phyloP scores from a whole-genome alignment of 2,113 vertebrate genomes.

The Pampusana beccarii region DNA sequence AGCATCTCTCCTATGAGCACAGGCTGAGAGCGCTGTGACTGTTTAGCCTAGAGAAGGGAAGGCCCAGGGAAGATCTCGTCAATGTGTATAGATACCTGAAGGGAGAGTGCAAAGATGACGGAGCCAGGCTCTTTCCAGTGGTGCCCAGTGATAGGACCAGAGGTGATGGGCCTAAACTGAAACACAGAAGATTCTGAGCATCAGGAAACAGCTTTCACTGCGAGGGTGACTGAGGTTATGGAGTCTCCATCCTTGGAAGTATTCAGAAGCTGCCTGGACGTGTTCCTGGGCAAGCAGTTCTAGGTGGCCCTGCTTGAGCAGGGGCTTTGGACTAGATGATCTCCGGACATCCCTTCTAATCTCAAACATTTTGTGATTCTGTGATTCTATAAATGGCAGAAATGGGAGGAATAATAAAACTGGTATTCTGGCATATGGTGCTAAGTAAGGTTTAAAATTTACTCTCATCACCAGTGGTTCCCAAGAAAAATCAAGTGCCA shows the following conservation, averaged over 20 bases:
- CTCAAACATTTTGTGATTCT: neutral
- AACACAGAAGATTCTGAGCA: neutral
- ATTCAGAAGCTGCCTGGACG: accelerated
- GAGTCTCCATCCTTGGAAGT: accelerated
- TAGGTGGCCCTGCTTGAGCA: neutral
- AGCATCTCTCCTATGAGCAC: neutral
- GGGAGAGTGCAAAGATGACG: neutral
- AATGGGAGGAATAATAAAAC: neutral
- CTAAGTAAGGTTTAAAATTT: neutral
- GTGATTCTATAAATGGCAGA: neutral
- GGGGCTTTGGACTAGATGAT: accelerated
- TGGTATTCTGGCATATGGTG: neutral
- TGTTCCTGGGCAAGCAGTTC: accelerated
- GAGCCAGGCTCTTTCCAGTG: neutral
- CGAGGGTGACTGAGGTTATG: neutral
- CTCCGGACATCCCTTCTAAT: neutral
- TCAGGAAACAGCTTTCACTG: neutral
- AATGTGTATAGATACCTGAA: neutral
- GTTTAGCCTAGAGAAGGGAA: neutral
- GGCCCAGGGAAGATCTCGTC: neutral
- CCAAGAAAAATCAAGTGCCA: neutral
- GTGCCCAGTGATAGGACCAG: neutral
- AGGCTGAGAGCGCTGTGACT: neutral
- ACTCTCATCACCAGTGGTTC: neutral
- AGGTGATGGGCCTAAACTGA: neutral